These are phyloP conservation scores for Cylloceria caligata DNA, from an alignment of 2,888 invertebrate species.

Conservation along the genomic window DNA sequence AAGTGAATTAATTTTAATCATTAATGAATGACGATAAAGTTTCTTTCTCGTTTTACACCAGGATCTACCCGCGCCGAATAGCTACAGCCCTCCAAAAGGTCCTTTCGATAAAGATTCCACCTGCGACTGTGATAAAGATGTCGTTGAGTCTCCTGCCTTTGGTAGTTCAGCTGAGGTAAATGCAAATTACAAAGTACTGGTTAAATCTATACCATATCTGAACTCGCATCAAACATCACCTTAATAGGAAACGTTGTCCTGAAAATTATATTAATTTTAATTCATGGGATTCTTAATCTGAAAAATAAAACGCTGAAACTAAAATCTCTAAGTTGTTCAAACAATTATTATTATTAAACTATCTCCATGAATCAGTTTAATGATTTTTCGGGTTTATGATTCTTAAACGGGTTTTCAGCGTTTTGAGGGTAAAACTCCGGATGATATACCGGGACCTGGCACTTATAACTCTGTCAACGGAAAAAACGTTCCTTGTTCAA, in stretches of 20 bases:
- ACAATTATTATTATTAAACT: too few species aligned
- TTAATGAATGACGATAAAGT: not conserved
- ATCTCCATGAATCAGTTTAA: too few species aligned
- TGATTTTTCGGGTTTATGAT: too few species aligned
- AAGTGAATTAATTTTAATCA: not conserved
- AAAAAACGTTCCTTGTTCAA: conserved; percentile 47
- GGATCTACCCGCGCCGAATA: conserved; percentile 74
- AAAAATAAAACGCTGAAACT: not conserved
- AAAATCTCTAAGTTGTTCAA: too few species aligned
- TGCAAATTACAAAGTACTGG: not conserved
- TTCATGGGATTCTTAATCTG: not conserved
- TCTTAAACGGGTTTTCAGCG: conserved; percentile 29
- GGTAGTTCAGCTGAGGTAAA: conserved; percentile 61
- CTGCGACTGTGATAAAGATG: conserved; percentile 68
- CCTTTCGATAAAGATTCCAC: conserved; percentile 67
- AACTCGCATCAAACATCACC: too few species aligned
- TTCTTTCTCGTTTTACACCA: conserved; percentile 39
- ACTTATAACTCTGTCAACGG: conserved; percentile 48
- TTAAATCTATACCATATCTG: not conserved
- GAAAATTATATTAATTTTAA: too few species aligned
- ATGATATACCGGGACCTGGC: conserved; percentile 61
- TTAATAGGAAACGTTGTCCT: too few species aligned
- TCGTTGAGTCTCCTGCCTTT: conserved; percentile 58
- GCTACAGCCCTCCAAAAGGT: conserved; percentile 69
- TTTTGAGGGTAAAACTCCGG: conserved; percentile 41